These are phyloP conservation scores for Mamestra brassicae DNA, from an alignment of 2,888 invertebrate genomes.

Conservation along the genomic window DNA sequence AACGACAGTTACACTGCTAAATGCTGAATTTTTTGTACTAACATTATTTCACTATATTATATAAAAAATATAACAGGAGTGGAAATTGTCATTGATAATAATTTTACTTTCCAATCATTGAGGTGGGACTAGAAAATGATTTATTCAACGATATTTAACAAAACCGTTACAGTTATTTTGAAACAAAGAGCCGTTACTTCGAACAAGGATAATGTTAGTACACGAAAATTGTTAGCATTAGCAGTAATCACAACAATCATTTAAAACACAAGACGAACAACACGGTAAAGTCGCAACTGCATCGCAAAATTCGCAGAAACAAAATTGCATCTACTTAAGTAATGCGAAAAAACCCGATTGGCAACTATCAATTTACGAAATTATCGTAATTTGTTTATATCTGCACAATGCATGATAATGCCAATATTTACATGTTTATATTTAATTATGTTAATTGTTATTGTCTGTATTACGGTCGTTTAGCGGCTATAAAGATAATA, in stretches of 20 bases:
- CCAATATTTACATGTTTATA: constrained; percentile 72
- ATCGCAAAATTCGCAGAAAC: constrained; percentile 67
- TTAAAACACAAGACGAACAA: constrained; percentile 32
- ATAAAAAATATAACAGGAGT: neutral
- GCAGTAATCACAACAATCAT: constrained; percentile 50
- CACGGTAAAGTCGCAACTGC: constrained; percentile 70
- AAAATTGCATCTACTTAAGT: constrained; percentile 48
- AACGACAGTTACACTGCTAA: constrained; percentile 86
- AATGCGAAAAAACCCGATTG: constrained; percentile 54
- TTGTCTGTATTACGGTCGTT: constrained; percentile 71
- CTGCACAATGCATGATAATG: constrained; percentile 70
- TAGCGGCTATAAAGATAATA: constrained; percentile 72
- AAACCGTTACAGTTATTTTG: neutral
- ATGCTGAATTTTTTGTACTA: constrained; percentile 70
- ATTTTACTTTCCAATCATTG: constrained; percentile 12
- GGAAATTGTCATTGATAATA: neutral
- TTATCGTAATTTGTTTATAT: constrained; percentile 72
- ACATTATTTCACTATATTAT: constrained; percentile 24
- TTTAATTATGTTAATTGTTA: constrained; percentile 75
- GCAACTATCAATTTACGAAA: constrained; percentile 65
- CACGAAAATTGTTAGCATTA: constrained; percentile 57
- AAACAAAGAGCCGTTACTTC: constrained; percentile 39
- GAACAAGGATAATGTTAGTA: constrained; percentile 49
- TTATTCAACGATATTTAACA: neutral
- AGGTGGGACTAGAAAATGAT: constrained; percentile 14